Base-by-base conservation (phyloP, 2,888 invertebrate species). In the Orchestes rusci region DNA sequence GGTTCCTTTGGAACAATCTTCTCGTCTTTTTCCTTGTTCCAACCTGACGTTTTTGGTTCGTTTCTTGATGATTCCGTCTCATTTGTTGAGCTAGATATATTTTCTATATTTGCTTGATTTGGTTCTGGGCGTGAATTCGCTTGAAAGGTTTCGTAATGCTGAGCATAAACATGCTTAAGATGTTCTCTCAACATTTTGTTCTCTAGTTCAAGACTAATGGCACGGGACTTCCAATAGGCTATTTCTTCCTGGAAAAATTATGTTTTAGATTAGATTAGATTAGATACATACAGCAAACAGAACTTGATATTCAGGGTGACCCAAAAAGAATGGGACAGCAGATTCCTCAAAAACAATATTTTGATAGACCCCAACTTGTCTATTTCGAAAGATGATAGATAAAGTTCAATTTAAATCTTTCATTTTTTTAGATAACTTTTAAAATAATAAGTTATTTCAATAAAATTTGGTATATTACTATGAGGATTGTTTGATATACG, bases 201-300 rank as follows among this genome's bases (percentile, higher is more conserved):
- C 63, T 79, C 79, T 52, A 73, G 70, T 58, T 76, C 73, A 36
- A 78, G 63, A 32, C 75, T 72, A 31, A 68, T 66, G 1, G 77
- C 77, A 52, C 70, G 70, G 0, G 78, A 73, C 59, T 76, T 79
- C 79, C 79, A 79, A 57, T 73, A 76, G 1, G 77, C 74, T 5
- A 77, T 53, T 63, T 77, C 73, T 53, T 79, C 75, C 46, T 50
- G 32, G 18, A 19, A 31, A 29, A 7, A 2, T 36, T 36, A 19
- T 20, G 12, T 7, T 34, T 2, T 4, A 3, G 12, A 29, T 13
- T 12, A 4, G 19, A 5, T 30, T 13, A 10, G 20, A 19, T n/a
- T n/a, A n/a, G n/a, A n/a, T n/a, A n/a, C n/a, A n/a, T n/a, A n/a
- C n/a, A n/a, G n/a, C n/a, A n/a, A n/a, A n/a, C n/a, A n/a, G n/a